Evolutionary conservation across 2,888 invertebrate species (phyloP).

Genomic region (Syrphus vitripennis): DNA sequence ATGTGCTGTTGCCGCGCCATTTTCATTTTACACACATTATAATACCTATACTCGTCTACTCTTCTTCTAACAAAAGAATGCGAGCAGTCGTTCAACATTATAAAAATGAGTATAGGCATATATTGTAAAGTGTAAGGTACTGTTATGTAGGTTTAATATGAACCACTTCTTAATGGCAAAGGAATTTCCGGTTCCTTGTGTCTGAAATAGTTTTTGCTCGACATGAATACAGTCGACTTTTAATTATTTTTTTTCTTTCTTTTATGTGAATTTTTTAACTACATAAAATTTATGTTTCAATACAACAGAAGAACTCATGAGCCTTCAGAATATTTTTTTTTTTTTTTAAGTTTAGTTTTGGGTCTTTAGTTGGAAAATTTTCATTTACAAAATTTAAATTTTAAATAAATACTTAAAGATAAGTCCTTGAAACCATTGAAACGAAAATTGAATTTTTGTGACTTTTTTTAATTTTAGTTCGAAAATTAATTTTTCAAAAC

Average conservation of each 20-base stretch:
- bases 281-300: neutral
- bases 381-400: neutral
- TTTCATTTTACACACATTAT: neutral
- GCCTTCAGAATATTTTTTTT: neutral
- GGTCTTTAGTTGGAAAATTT: neutral
- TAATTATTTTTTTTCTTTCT: slow-evolving; percentile 10
- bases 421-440: no score
- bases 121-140: no score
- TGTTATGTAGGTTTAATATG: neutral
- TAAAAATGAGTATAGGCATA: neutral
- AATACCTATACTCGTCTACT: neutral
- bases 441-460: no score
- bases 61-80: slow-evolving; percentile 25
- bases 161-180: slow-evolving; percentile 33
- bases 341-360: neutral
- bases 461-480: no score
- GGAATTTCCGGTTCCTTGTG: slow-evolving; percentile 68
- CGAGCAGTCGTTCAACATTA: slow-evolving; percentile 22
- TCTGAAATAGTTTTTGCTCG: slow-evolving; percentile 51
- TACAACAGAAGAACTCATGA: neutral
- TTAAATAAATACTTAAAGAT: no score
- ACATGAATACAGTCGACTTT: slow-evolving; percentile 24
- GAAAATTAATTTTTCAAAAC: no score
- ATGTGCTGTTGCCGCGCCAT: slow-evolving; percentile 27
- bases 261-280: neutral